Base-by-base conservation (phyloP, 1,140 invertebrate genomes). In the Ips nitidus region DNA sequence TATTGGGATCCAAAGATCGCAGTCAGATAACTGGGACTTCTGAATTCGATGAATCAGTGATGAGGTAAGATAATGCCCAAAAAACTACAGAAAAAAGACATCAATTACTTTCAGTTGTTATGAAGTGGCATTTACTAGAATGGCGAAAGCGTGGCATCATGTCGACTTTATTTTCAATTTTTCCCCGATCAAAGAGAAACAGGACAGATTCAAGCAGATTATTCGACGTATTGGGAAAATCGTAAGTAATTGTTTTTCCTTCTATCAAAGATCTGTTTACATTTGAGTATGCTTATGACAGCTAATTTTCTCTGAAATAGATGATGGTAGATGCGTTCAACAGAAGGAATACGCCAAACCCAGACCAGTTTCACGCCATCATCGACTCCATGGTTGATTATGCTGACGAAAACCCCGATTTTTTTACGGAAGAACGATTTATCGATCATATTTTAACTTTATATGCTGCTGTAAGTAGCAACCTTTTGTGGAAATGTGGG, bases 401-500 rank as follows among this genome's bases (percentile, higher is more conserved):
- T 38, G 22, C 59, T 1, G 60, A 65, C 37, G 50, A 69, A 8
- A 66, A 75, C 60, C 66, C 66, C 4, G 52, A 59, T 50, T 43
- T 64, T 41, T 55, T 75, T 43, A 59, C 40, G 38, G 42, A 42
- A n/a, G 63, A 73, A 53, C 45, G 66, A 22, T 72, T 71, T 41
- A 52, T 69, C 4, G 57, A 68, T 62, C 74, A 75, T 60, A n/a
- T 75, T 1, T 43, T 73, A 52, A 73, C 72, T 39, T 39, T 75
- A 5, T 61, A 71, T 4, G 43, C 66, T 41, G 68, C 74, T 6
- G 74, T 75, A 66, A 68, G 70, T 71, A 58, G 22, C 22, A 22
- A 22, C 22, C 22, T 22, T 22, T 22, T 22, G 22, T 22, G 22
- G 22, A 22, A 22, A 22, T 22, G 22, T 22, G 22, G 0, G 22